These are phyloP conservation scores for Nephrotoma guestfalica DNA, from an alignment of 2,888 invertebrate genomes.

Conservation along the genomic window DNA sequence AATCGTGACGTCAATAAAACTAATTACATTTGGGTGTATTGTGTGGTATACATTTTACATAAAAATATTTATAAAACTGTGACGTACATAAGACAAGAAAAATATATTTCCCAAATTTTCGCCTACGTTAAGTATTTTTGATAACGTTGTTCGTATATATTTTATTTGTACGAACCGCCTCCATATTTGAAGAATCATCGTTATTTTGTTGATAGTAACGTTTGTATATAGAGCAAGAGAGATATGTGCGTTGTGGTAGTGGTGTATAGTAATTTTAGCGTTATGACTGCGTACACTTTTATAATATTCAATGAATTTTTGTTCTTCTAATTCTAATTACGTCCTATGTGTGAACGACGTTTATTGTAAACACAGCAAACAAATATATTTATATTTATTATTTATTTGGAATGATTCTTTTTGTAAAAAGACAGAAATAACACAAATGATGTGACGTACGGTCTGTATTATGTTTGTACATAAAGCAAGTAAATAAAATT, in stretches of 20 bases:
- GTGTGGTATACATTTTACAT: not conserved
- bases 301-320: not conserved
- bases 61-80: not conserved
- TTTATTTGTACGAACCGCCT: not conserved
- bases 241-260: not conserved
- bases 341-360: not conserved
- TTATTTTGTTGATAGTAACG: not conserved
- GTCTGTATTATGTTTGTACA: not conserved
- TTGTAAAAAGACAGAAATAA: not conserved
- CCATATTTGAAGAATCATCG: not conserved
- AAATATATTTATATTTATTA: not conserved
- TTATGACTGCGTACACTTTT: not conserved
- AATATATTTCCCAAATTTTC: not conserved
- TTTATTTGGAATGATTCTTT: not conserved
- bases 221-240: not conserved
- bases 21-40: not conserved
- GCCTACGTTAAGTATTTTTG: not conserved
- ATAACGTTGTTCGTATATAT: not conserved
- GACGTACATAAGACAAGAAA: not conserved
- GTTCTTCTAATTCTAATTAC: not conserved
- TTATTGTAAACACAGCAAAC: not conserved
- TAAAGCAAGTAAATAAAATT: not conserved
- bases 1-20: not conserved
- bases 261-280: not conserved
- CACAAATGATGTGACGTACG: not conserved